These are phyloP conservation scores for Helarctos malayanus DNA, from an alignment of 2,797 vertebrate species.

Conservation along the genomic window DNA sequence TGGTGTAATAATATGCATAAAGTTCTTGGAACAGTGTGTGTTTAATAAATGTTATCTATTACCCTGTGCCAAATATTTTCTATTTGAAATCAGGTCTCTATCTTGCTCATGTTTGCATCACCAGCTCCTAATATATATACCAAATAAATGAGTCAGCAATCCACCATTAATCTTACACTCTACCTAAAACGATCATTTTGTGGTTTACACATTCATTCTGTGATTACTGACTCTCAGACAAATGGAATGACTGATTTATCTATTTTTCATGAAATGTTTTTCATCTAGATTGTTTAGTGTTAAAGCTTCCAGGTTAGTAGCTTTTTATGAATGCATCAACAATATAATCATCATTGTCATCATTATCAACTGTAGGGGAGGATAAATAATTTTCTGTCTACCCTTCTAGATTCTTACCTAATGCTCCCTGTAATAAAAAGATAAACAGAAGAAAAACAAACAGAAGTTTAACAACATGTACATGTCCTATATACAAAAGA, in stretches of 20 bases:
- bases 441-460: not conserved
- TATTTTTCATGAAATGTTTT: conserved; percentile 40
- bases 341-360: not conserved
- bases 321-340: not conserved
- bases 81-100: conserved; percentile 1
- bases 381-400: not conserved
- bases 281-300: not conserved
- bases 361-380: not conserved
- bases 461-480: not conserved
- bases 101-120: conserved; percentile 7
- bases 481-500: not conserved
- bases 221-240: conserved; percentile 57
- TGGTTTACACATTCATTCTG: conserved; percentile 37
- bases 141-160: conserved; percentile 21
- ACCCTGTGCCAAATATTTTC: not conserved
- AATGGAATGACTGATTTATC: not conserved
- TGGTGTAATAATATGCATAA: not conserved
- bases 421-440: not conserved
- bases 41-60: not conserved
- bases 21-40: not conserved
- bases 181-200: conserved; percentile 39
- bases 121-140: not conserved
- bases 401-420: not conserved
- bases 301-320: not conserved
- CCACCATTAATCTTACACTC: not conserved